These are phyloP conservation scores for Manis javanica DNA, from an alignment of 2,797 vertebrate species.

Conservation along the genomic window DNA sequence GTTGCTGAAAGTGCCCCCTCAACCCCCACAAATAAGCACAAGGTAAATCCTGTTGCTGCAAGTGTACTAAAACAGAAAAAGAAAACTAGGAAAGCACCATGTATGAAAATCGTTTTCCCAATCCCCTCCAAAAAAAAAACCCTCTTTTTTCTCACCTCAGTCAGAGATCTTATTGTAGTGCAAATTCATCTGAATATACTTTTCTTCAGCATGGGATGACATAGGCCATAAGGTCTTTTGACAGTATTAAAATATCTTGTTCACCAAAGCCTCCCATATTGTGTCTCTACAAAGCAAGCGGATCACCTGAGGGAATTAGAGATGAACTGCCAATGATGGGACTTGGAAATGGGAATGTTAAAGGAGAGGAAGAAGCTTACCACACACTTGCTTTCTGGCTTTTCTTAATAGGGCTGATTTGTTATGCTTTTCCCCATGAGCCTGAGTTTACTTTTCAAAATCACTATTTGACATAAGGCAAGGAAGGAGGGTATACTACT, in stretches of 20 bases:
- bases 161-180: not conserved
- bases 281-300: not conserved
- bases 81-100: not conserved
- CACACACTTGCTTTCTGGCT: not conserved
- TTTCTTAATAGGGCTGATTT: not conserved
- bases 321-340: not conserved
- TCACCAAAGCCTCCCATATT: not conserved
- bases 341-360: not conserved
- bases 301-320: not conserved
- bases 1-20: not conserved
- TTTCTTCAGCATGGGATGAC: not conserved
- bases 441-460: not conserved
- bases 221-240: not conserved
- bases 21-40: not conserved
- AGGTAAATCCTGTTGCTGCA: not conserved
- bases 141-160: not conserved
- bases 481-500: not conserved
- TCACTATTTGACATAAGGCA: not conserved
- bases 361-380: not conserved
- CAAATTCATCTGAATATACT: not conserved
- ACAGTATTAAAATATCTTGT: not conserved
- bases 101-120: not conserved
- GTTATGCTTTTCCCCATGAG: not conserved
- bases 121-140: not conserved
- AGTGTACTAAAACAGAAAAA: not conserved